A percentile compares a stretch with the other conserved stretches of the same genome.
phyloP scores from a whole-genome alignment of 2,113 vertebrate genomes.

The Leiothrix lutea region DNA sequence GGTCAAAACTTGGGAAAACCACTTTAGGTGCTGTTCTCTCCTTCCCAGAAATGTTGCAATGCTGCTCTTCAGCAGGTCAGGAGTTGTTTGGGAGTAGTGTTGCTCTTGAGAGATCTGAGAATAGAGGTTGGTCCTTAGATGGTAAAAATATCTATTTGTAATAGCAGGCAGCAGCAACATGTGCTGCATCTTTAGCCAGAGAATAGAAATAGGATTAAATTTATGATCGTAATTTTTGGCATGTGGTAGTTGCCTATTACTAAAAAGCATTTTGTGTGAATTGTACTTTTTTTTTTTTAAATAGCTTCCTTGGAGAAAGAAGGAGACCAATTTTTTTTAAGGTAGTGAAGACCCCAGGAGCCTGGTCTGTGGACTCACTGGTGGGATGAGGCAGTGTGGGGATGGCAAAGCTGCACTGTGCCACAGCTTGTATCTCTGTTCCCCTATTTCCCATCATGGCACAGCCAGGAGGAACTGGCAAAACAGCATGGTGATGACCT shows the following conservation, averaged over 20 bases:
- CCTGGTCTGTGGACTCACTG: not conserved
- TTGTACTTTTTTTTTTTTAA: not conserved
- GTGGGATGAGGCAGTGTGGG: accelerated
- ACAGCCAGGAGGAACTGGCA: not conserved
- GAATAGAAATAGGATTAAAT: not conserved
- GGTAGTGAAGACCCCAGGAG: not conserved
- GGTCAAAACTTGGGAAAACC: not conserved
- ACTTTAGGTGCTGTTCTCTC: not conserved
- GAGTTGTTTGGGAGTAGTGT: not conserved
- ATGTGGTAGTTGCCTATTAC: not conserved
- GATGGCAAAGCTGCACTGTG: accelerated
- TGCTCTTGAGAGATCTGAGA: not conserved
- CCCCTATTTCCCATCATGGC: accelerated
- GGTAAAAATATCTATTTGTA: not conserved
- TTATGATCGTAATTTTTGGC: not conserved
- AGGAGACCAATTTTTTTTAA: not conserved
- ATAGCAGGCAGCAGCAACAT: not conserved
- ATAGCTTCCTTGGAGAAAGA: not conserved
- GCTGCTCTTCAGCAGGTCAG: not conserved
- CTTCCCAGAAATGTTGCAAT: not conserved
- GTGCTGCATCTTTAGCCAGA: not conserved
- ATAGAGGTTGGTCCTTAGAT: not conserved
- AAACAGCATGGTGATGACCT: not conserved
- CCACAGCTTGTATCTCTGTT: not conserved
- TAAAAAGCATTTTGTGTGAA: not conserved